Base-by-base conservation (phyloP, 2,888 invertebrate species). In the Drosophila kokeensis region DNA sequence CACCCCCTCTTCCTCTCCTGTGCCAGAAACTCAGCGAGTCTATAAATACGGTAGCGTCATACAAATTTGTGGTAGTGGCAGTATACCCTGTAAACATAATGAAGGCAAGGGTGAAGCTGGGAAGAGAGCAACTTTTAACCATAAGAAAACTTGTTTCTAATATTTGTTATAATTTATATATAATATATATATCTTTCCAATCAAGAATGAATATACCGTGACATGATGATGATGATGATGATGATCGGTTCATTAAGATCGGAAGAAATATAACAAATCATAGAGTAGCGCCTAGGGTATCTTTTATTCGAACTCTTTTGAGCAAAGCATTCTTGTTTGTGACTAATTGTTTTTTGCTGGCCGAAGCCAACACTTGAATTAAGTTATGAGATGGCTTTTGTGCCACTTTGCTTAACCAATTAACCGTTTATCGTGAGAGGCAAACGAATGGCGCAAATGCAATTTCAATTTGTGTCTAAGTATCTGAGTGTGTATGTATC, bases 331-430 rank as follows among this genome's bases (percentile, higher is more conserved):
- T 45, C 2, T 2, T 45, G 21, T 24, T 15, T 8, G 21, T 45
- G 45, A 45, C 45, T 45, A 45, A 45, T 45, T 45, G 45, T 24
- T 45, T 15, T 45, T 36, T 68, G 54, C 55, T 55, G 34, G 69
- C 49, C 21, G 21, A 32, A 36, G 36, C 10, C 10, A n/a, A 21
- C 38, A 13, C 49, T 42, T 68, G 57, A 69, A 69, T 57, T 57
- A 69, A 57, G 50, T 50, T 57, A 69, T 42, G 32, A 55, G 34
- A 42, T 34, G 15, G 40, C 68, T 63, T 65, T 62, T n/a, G 55
- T 15, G 50, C n/a, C 65, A 18, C 48, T 73, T 76, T 64, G 60
- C 27, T 34, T 58, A 64, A 79, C 59, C 86, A 90, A 87, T 86
- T 84, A 87, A 63, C 77, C 68, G 66, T 60, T 68, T 71, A 81